Evolutionary conservation across 2,113 vertebrate species (phyloP), one percentile per base, ranked within the genome.

Genomic region (Chrysochloris asiatica): DNA sequence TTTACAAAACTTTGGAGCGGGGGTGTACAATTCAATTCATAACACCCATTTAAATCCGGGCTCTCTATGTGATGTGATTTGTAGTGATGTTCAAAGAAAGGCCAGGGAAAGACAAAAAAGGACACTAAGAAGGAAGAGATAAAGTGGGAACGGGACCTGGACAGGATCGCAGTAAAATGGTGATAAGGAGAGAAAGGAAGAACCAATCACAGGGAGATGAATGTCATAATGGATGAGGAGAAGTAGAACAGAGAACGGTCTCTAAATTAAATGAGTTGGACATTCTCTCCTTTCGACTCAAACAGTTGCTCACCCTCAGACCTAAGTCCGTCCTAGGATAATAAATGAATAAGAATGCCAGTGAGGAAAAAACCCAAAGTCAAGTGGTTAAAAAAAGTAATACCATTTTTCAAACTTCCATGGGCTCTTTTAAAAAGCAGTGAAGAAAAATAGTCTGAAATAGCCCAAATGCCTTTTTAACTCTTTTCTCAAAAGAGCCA

Each of bases 381-480:
- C 48, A 30, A 80, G 38, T 71, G 56, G 38, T 67, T 87, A 91
- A 72, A 59, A 93, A 94, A 67, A 79, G 38, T 30, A 50, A 72
- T 81, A 78, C 63, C 48, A 79, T 38, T 73, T 67, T 93, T 19
- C 56, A 83, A 93, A 77, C 73, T 90, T 79, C 65, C 38, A 21
- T 65, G 50, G 48, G 4, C 54, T 95, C 38, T 91, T 81, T 85
- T 61, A 73, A 83, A 89, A 85, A 86, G 12, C 56, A 85, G 0
- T 69, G 26, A 88, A 94, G 89, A 81, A 95, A 90, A 36, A 36
- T 50, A 69, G 78, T 92, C 52, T 83, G 38, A 83, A 92, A 69
- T 93, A 59, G 13, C 77, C 33, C 33, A 24, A 65, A 79, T 76
- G 86, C 59, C 41, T 84, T 92, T 78, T 79, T 86, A 84, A 82